Evolutionary conservation across 1,140 invertebrate genomes (phyloP).

Genomic region (Bilobella aurantiaca): DNA sequence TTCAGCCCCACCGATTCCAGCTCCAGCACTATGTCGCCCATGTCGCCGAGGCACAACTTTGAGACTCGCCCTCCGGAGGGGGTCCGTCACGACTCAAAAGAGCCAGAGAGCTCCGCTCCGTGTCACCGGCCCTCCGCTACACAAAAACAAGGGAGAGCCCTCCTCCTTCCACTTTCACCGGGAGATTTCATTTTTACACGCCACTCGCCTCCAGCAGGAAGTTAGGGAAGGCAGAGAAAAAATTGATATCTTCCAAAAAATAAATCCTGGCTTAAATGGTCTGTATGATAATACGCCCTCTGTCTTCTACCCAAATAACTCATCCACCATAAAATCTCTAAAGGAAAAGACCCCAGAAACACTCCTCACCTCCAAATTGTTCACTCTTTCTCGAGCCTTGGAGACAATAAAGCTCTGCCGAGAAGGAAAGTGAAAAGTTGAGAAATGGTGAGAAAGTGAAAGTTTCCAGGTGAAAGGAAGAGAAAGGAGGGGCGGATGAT

Average conservation of each 20-base stretch:
- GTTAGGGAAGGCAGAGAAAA: constrained; percentile 24
- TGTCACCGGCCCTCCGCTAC: no score
- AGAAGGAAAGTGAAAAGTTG: no score
- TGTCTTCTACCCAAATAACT: constrained; percentile 29
- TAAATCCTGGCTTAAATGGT: constrained; percentile 36
- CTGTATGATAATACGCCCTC: constrained; percentile 36
- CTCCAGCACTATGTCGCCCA: background rate
- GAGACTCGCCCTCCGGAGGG: background rate
- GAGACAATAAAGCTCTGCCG: no score
- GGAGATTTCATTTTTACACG: no score
- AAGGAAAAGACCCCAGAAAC: background rate
- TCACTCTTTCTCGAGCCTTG: no score
- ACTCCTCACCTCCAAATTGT: no score
- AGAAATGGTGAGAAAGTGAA: no score
- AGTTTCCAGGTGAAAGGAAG: constrained; percentile 8
- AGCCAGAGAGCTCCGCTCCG: no score
- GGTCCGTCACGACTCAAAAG: no score
- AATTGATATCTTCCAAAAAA: constrained; percentile 35
- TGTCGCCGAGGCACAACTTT: no score
- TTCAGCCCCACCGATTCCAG: constrained; percentile 31
- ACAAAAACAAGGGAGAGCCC: no score
- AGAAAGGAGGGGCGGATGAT: constrained; percentile 26
- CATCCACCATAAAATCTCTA: constrained; percentile 18
- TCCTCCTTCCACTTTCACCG: no score
- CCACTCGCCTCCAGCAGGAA: background rate